Evolutionary conservation across 2,797 vertebrate genomes (phyloP), one percentile per base, ranked within the genome.

Genomic region (Ispidina picta): DNA sequence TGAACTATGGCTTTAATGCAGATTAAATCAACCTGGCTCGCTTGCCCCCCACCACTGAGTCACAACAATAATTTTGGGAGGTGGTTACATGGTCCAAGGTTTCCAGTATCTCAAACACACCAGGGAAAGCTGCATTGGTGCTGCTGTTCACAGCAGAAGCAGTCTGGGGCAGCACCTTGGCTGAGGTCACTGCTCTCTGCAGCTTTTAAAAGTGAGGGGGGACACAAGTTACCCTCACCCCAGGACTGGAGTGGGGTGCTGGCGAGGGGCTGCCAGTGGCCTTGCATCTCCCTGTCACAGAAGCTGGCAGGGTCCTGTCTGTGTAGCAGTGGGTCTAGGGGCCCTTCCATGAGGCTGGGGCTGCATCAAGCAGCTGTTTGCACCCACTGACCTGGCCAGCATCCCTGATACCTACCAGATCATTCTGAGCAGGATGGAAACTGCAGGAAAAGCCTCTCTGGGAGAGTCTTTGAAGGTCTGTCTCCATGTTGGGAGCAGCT

Each of bases 401-500:
- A 11, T 21, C 52, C 33, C 26, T 0, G 1, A 6, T 11, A 41
- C 58, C 28, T 1, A 1, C 15, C 1, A 4, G 39, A 26, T 1
- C 15, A 66, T 37, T 54, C 70, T 2, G 1, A 18, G 54, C 41
- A 60, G 72, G 35, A n/a, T 28, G 64, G 31, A 29, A 6, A 73
- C n/a, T 76, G n/a, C 73, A 58, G 73, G 25, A 54, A 63, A 70
- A 77, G n/a, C 44, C 15, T 46, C 54, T 37, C 43, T 13, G 26
- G 23, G 43, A 19, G 5, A 8, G 65, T 66, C 56, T 35, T 43
- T 48, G 49, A n/a, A 64, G 58, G n/a, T 44, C 25, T 43, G n/a
- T 44, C 25, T 43, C 22, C 0, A 0, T 55, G 77, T 46, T 49
- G 44, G 44, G 0, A 0, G 33, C 18, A 55, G 77, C 35, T 55